phyloP scores from a whole-genome alignment of 2,113 vertebrate genomes.

The Tetrax tetrax region DNA sequence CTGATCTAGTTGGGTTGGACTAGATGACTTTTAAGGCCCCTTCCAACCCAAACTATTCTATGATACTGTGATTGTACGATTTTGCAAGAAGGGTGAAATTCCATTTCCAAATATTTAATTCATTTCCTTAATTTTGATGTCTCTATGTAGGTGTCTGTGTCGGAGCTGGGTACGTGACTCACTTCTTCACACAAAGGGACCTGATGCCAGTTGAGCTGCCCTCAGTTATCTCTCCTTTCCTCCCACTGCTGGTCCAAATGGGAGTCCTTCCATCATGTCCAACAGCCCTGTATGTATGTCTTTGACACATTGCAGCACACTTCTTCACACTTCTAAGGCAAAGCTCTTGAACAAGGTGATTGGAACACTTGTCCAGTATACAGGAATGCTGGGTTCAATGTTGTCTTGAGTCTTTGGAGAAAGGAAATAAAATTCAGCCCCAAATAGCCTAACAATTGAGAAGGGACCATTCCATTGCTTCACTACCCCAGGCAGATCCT shows the following conservation, averaged over 20 bases:
- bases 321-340: not conserved
- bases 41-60: too few relatives aligned
- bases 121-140: not conserved
- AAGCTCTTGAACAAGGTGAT: not conserved
- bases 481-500: not conserved
- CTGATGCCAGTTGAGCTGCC: not conserved
- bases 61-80: too few relatives aligned
- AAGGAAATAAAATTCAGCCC: not conserved
- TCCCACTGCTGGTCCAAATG: not conserved
- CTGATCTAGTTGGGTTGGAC: too few relatives aligned
- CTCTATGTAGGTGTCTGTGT: not conserved
- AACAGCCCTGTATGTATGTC: rapidly evolving
- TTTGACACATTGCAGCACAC: not conserved
- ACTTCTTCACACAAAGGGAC: not conserved
- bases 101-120: not conserved
- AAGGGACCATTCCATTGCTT: not conserved
- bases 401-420: not conserved
- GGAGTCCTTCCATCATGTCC: not conserved
- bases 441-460: not conserved
- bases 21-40: too few relatives aligned
- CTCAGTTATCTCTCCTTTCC: not conserved
- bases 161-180: not conserved
- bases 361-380: not conserved
- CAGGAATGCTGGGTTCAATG: not conserved
- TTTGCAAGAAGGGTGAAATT: not conserved